Base-by-base conservation (phyloP, 2,888 invertebrate species). In the Erannis defoliaria region DNA sequence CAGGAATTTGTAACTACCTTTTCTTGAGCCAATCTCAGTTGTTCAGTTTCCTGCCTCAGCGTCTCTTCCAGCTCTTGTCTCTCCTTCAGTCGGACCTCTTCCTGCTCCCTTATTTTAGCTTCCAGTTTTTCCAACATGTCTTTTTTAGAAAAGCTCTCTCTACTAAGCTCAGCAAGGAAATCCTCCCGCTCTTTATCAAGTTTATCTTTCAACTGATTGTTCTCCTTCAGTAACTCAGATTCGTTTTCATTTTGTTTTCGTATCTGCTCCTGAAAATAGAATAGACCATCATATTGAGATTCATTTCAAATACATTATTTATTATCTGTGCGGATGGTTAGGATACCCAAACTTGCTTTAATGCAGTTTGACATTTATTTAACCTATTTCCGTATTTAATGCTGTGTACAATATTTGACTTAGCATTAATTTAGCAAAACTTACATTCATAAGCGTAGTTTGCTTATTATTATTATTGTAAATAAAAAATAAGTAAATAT, bases 71-170 rank as follows among this genome's bases (percentile, higher is more conserved):
- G 68, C 68, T 88, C 81, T 45, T 87, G 78, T 73, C 86, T 90
- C 75, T 93, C 93, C 31, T 82, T 88, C 9, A 88, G 69, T 64
- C 91, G 84, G 19, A 88, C 77, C 54, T 93, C 90, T 61, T 90
- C 90, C 75, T 94, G 93, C 63, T 90, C 90, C n/a, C 75, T 78
- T 58, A 94, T 90, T 54, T 93, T 88, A 2, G 78, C 81, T 65
- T 93, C 89, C 48, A 94, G 84, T 53, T 93, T 93, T 38, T 89
- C 84, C 46, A 94, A 68, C 62, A 92, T 83, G 60, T 90, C 90
- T 67, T 94, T 89, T 82, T 94, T 94, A 1, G 93, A 93, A 10
- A 89, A 81, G 70, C 82, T 93, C 64, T 94, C 94, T 63, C 90
- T 81, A 26, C 84, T 86, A 33, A 94, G 72, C 65, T 90, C 89